Evolutionary conservation across 35 echinoderm and acorn worm species (phyloP), one percentile per base, ranked within the genome.

Genomic region (Hemicentrotus pulcherrimus): DNA sequence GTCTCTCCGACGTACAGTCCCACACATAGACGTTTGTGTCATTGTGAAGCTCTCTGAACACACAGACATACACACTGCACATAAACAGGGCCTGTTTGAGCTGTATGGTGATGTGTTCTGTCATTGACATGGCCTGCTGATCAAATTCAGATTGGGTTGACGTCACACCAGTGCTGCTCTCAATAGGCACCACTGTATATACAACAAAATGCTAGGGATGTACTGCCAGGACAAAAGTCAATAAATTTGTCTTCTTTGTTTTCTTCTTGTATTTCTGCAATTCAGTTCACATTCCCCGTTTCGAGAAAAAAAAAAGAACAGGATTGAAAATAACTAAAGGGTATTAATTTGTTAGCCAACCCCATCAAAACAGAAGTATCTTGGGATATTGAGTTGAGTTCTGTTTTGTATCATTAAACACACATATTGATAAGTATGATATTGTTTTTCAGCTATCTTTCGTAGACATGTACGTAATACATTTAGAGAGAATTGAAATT

Each of bases 121-220:
- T 90, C 88, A 41, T 33, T 90, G 32, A 45, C 88, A 47, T 33
- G 46, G 31, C 32, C 88, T 90, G 88, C 88, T 90, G 88, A 90
- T 90, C 88, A 90, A 90, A 90, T 90, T 90, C 88, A 90, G 88
- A 90, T 90, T 10, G 15, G 46, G 88, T 90, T 90, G 88, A 90
- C 88, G 88, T 90, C 88, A 90, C 88, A 90, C 31, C 31, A 30
- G 65, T 71, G 22, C 61, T 6, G 65, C 22, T 24, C 65, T 78
- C 65, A 78, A 22, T 28, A 78, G 19, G 65, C 19, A 78, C 65
- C 6, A n/a, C 65, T 78, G 65, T 78, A 78, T 78, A 78, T 78
- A 78, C 65, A 78, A 24, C 19, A 5, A 78, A 78, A 78, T 78
- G 65, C 19, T n/a, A 28, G 65, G 65, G 65, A 78, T n/a, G 65